Evolutionary conservation across 2,797 vertebrate genomes (phyloP).

Genomic region (Phaenicophaeus curvirostris): DNA sequence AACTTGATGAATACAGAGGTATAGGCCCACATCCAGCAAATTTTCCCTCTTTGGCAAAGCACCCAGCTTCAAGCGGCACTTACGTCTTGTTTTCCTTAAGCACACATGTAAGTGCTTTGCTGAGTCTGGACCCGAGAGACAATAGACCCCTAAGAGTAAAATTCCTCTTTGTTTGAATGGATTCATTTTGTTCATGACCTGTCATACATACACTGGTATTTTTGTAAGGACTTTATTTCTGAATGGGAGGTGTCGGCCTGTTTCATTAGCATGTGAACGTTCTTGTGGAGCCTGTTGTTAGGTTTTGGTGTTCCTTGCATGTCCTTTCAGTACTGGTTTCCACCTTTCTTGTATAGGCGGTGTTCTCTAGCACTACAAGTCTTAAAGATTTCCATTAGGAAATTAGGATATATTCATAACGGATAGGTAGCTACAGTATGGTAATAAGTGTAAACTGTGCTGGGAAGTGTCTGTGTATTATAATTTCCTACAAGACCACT

Average conservation of each 20-base stretch:
- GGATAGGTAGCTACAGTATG: slow-evolving; percentile 37
- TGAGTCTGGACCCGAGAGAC: not conserved
- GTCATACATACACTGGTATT: slow-evolving; percentile 45
- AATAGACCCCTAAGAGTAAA: not conserved
- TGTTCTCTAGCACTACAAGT: slow-evolving; percentile 66
- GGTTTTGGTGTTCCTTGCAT: slow-evolving; percentile 67
- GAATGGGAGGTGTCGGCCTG: slow-evolving; percentile 26
- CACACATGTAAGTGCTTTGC: not conserved
- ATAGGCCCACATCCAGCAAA: not conserved
- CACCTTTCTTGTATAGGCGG: slow-evolving; percentile 60
- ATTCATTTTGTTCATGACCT: slow-evolving; percentile 14
- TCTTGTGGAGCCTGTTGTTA: slow-evolving; percentile 50
- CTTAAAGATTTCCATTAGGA: slow-evolving; percentile 67
- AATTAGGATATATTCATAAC: slow-evolving; percentile 58
- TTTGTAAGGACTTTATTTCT: slow-evolving; percentile 19
- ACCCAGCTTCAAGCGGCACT: not conserved
- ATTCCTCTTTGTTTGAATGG: slow-evolving; percentile 34
- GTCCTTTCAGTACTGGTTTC: slow-evolving; percentile 60
- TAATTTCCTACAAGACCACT: slow-evolving; percentile 62
- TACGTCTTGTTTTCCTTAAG: not conserved
- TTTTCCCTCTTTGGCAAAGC: not conserved
- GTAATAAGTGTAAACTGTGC: slow-evolving; percentile 69
- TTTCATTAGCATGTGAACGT: slow-evolving; percentile 56
- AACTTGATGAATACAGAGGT: not conserved
- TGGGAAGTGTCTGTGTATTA: slow-evolving; percentile 67